phyloP scores from a whole-genome alignment of 2,113 vertebrate genomes.

The Hydropotes inermis region DNA sequence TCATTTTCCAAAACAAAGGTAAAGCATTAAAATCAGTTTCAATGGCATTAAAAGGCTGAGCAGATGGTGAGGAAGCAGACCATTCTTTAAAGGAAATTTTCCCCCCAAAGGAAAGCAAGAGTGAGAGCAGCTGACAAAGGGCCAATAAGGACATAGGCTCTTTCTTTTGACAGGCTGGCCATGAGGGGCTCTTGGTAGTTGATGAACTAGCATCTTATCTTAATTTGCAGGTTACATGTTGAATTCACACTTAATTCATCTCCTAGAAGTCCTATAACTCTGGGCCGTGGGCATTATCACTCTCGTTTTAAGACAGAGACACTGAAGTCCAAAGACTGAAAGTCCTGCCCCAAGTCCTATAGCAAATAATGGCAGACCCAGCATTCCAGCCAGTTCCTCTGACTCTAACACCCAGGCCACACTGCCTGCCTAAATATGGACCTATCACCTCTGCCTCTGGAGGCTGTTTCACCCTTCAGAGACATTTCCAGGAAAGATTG shows the following conservation, averaged over 20 bases:
- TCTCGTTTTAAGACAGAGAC: background rate
- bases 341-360: background rate
- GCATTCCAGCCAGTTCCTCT: background rate
- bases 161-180: background rate
- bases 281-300: background rate
- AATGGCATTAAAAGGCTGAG: background rate
- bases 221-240: background rate
- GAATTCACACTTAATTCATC: background rate
- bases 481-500: background rate
- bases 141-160: background rate
- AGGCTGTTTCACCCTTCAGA: background rate
- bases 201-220: background rate
- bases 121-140: background rate
- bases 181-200: background rate
- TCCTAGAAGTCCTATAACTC: background rate
- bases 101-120: background rate
- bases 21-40: background rate
- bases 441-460: background rate
- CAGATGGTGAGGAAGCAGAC: background rate
- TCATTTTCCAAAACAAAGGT: background rate
- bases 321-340: background rate
- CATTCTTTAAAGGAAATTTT: background rate
- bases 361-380: background rate
- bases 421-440: background rate
- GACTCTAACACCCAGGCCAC: background rate